These are phyloP conservation scores for Dicrostonyx torquatus DNA, from an alignment of 2,797 vertebrate genomes.

Conservation along the genomic window DNA sequence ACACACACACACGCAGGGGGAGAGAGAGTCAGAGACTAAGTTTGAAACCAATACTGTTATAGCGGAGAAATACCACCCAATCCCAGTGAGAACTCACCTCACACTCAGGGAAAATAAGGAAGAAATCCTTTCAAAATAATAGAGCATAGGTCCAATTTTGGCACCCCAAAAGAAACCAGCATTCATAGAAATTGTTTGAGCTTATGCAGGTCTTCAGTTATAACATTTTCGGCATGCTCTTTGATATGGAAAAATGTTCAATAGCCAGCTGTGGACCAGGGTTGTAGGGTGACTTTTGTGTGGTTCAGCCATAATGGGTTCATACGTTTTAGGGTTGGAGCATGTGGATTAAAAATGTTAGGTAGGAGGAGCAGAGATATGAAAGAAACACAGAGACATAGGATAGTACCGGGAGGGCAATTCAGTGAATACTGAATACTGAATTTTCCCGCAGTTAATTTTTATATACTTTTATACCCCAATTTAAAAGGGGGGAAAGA, in stretches of 20 bases:
- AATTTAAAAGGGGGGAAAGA: too few relatives aligned
- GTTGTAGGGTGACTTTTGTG: too few relatives aligned
- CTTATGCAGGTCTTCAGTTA: background rate
- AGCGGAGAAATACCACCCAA: background rate
- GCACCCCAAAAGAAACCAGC: background rate
- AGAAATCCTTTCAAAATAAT: background rate
- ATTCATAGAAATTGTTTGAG: background rate
- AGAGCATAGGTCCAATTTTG: background rate
- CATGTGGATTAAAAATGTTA: too few relatives aligned
- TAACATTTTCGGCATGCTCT: background rate
- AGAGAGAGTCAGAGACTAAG: background rate
- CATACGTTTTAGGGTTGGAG: too few relatives aligned
- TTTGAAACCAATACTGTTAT: background rate
- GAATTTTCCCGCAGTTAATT: too few relatives aligned
- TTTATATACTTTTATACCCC: too few relatives aligned
- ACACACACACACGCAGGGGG: background rate
- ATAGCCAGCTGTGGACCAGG: background rate
- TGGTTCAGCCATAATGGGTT: too few relatives aligned
- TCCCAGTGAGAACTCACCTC: background rate
- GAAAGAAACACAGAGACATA: too few relatives aligned
- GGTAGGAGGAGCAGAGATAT: too few relatives aligned
- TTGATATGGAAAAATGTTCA: background rate
- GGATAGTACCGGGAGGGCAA: too few relatives aligned
- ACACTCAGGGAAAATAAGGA: background rate
- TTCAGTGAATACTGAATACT: too few relatives aligned